Evolutionary conservation across 2,797 vertebrate genomes (phyloP).

Genomic region (Hemibagrus guttatus): DNA sequence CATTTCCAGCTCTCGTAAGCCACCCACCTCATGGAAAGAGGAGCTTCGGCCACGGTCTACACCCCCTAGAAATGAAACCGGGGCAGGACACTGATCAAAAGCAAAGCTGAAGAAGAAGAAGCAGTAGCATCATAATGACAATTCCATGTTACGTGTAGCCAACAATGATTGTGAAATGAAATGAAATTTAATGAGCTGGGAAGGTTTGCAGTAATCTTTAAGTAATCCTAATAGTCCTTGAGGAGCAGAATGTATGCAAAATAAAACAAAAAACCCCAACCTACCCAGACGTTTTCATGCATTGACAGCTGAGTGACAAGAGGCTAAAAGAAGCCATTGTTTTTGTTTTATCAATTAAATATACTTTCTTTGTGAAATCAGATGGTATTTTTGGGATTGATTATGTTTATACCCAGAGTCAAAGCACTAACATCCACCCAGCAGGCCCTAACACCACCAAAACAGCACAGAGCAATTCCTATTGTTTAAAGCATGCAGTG

Average conservation of each 20-base stretch:
- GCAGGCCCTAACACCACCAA: conserved; percentile 41
- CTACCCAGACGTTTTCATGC: conserved; percentile 46
- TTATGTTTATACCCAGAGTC: conserved; percentile 46
- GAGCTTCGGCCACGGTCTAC: conserved; percentile 71
- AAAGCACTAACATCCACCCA: conserved; percentile 51
- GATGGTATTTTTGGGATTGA: conserved; percentile 20
- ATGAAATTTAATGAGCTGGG: conserved; percentile 28
- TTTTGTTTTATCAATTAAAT: background rate
- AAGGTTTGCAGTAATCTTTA: conserved; percentile 39
- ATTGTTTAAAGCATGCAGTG: conserved; percentile 53
- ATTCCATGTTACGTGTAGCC: conserved; percentile 24
- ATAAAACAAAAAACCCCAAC: conserved; percentile 14
- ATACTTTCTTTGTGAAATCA: background rate
- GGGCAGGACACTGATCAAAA: background rate
- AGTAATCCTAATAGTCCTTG: conserved; percentile 21
- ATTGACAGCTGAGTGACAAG: conserved; percentile 48
- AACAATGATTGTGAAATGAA: conserved; percentile 33
- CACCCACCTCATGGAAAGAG: conserved; percentile 76
- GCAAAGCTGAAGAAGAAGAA: conserved; percentile 4
- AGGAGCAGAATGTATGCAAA: conserved; percentile 28
- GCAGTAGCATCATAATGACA: conserved; percentile 2
- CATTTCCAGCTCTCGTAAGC: conserved; percentile 83
- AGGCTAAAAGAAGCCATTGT: conserved; percentile 5
- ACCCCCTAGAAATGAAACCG: conserved; percentile 60
- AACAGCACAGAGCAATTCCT: conserved; percentile 28